These are phyloP conservation scores for Rhadina sibilatrix DNA, from an alignment of 2,113 vertebrate genomes.

Conservation along the genomic window DNA sequence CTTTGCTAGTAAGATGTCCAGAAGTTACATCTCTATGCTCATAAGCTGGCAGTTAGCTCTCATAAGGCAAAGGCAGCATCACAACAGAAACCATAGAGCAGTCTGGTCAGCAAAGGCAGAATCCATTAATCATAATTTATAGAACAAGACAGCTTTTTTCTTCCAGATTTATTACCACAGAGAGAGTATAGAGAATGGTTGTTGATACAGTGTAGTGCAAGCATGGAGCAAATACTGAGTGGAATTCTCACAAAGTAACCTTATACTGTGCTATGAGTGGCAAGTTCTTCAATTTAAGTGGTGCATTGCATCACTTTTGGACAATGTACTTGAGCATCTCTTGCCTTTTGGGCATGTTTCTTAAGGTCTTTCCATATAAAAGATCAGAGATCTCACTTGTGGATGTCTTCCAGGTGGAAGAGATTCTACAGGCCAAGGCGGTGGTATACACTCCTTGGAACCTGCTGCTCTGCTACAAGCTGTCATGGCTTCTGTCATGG, in stretches of 20 bases:
- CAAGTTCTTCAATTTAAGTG: not conserved
- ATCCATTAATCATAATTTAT: not conserved
- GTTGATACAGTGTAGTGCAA: not conserved
- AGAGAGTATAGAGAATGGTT: not conserved
- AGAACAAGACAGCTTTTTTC: not conserved
- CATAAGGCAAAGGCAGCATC: not conserved
- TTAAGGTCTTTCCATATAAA: not conserved
- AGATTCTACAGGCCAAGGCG: rapidly evolving
- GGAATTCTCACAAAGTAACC: not conserved
- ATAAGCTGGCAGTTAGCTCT: not conserved
- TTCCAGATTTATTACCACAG: not conserved
- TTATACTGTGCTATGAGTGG: not conserved
- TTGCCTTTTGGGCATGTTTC: not conserved
- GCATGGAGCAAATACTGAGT: not conserved
- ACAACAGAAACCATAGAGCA: not conserved
- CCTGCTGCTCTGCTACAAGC: not conserved
- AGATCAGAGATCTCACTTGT: not conserved
- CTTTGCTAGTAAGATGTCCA: not conserved
- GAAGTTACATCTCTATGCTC: not conserved
- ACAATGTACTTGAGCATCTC: not conserved
- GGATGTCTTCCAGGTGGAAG: not conserved
- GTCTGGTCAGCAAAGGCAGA: not conserved
- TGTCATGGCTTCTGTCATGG: not conserved
- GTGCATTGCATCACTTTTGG: not conserved
- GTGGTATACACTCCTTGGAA: not conserved